Evolutionary conservation across 2,113 vertebrate genomes (phyloP).

Genomic region (Coreoperca whiteheadi): DNA sequence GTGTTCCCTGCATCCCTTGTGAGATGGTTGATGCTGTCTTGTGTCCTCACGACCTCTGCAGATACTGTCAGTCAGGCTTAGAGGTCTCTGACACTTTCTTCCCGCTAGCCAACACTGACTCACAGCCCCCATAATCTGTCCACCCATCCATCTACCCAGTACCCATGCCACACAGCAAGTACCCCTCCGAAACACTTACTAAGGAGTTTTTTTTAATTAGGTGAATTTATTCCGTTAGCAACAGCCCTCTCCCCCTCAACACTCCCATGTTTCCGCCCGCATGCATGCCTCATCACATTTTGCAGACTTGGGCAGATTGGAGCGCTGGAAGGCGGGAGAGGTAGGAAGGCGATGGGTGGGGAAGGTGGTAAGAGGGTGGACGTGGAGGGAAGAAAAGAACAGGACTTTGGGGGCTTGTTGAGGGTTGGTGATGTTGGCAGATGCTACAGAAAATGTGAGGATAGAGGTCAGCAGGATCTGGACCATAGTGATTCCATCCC

Average conservation of each 20-base stretch:
- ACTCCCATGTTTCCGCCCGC: constrained; percentile 53
- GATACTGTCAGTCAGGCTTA: constrained; percentile 67
- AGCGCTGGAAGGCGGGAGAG: constrained; percentile 56
- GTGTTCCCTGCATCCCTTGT: constrained; percentile 48
- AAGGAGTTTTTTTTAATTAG: constrained; percentile 68
- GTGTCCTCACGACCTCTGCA: constrained; percentile 64
- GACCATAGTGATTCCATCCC: constrained; percentile 43
- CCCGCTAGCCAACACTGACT: constrained; percentile 66
- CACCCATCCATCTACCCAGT: constrained; percentile 57
- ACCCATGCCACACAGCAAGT: constrained; percentile 51
- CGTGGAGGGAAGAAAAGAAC: constrained; percentile 28
- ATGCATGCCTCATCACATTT: constrained; percentile 74
- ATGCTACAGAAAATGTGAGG: constrained; percentile 20
- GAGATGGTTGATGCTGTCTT: constrained; percentile 42
- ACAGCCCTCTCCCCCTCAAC: constrained; percentile 53
- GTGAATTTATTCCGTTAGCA: constrained; percentile 67
- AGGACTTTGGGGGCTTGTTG: constrained; percentile 24
- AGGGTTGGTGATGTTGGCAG: constrained; percentile 46
- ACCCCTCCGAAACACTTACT: constrained; percentile 55
- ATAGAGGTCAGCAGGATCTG: constrained; percentile 54
- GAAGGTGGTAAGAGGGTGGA: constrained; percentile 51
- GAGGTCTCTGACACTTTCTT: constrained; percentile 56
- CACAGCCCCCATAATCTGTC: constrained; percentile 65
- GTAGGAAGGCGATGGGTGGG: constrained; percentile 48
- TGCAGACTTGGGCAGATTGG: constrained; percentile 61